Evolutionary conservation across 2,797 vertebrate genomes (phyloP).

Genomic region (Phrynocephalus forsythii): DNA sequence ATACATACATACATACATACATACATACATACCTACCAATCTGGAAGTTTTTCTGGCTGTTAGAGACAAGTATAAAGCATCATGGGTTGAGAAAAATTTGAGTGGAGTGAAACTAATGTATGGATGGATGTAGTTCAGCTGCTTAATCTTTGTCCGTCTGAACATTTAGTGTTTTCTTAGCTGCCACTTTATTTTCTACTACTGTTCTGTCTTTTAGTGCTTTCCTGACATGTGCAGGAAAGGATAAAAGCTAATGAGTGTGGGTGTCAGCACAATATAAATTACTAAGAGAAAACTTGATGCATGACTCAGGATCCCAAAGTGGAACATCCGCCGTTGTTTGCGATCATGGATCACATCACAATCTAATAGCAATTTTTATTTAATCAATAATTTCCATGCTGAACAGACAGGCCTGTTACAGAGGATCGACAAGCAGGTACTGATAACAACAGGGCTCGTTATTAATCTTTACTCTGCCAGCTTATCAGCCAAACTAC

Average conservation of each 20-base stretch:
- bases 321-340: conserved; percentile 84
- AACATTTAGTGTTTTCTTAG: conserved; percentile 61
- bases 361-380: conserved; percentile 97
- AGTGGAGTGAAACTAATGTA: not conserved
- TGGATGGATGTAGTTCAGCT: not conserved
- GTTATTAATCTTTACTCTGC: conserved; percentile 96
- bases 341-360: conserved; percentile 90
- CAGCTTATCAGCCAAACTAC: conserved; percentile 90
- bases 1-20: no score
- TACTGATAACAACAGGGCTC: conserved; percentile 89
- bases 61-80: not conserved
- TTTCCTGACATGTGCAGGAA: conserved; percentile 71
- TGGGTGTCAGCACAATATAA: conserved; percentile 84
- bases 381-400: conserved; percentile 99
- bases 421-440: conserved; percentile 94
- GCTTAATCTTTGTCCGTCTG: conserved; percentile 41
- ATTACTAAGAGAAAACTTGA: conserved; percentile 87
- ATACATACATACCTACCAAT: not conserved
- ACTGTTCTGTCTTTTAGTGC: conserved; percentile 69
- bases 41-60: not conserved
- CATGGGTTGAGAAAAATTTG: conserved; percentile 21
- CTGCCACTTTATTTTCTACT: conserved; percentile 44
- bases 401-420: conserved; percentile 93
- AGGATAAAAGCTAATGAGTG: conserved; percentile 79
- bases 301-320: conserved; percentile 87